Percentiles rank a stretch among this genome's conserved stretches.
These are phyloP conservation scores for Tympanoctomys barrerae DNA, from an alignment of 2,797 vertebrate genomes.

Conservation along the genomic window DNA sequence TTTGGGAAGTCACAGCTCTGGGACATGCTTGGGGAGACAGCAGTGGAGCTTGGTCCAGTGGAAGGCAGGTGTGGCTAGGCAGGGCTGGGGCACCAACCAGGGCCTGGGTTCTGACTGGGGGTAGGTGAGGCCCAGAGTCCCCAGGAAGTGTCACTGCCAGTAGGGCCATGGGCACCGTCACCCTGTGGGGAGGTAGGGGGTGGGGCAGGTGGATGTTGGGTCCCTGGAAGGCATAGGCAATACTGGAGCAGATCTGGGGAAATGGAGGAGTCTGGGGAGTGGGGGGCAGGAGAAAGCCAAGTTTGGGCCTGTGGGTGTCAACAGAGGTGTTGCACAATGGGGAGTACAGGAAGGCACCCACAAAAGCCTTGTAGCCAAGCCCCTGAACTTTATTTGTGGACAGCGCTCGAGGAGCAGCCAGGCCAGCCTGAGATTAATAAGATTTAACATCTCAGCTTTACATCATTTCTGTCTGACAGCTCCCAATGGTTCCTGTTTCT, in stretches of 20 bases:
- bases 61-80: not conserved
- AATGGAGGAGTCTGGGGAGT: not conserved
- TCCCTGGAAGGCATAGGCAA: fast-evolving
- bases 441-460: too few species aligned
- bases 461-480: not conserved
- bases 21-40: not conserved
- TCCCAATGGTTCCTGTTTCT: fast-evolving
- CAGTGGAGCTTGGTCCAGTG: not conserved
- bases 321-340: fast-evolving
- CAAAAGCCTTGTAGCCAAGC: not conserved
- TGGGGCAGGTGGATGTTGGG: fast-evolving
- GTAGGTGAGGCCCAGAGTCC: not conserved
- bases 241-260: not conserved
- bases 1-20: not conserved
- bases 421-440: fast-evolving
- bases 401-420: fast-evolving
- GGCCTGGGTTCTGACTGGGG: not conserved
- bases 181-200: fast-evolving
- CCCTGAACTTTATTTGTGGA: not conserved
- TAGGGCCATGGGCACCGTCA: fast-evolving
- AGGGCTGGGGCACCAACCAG: not conserved
- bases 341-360: fast-evolving
- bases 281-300: too few species aligned
- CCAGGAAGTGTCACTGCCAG: not conserved
- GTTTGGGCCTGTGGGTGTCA: not conserved